These are phyloP conservation scores for Esox lucius DNA, from an alignment of 2,797 vertebrate species.

Conservation along the genomic window DNA sequence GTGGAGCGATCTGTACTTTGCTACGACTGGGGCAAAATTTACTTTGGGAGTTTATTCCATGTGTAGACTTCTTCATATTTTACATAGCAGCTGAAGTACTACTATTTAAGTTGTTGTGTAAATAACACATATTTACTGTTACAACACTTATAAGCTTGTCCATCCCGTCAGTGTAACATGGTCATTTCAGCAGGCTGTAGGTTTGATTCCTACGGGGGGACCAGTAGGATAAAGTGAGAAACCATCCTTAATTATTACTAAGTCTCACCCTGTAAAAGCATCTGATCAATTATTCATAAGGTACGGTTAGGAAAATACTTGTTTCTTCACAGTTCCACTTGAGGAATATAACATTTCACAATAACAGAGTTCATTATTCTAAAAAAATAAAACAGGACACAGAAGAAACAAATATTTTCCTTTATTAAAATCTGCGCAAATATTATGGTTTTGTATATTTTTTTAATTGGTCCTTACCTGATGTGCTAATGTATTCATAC, in stretches of 20 bases:
- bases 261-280: no score
- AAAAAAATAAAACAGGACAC: slow-evolving; percentile 75
- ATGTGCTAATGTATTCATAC: slow-evolving; percentile 14
- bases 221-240: no score
- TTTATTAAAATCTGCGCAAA: slow-evolving; percentile 85
- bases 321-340: slow-evolving; percentile 66
- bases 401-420: slow-evolving; percentile 93
- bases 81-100: background rate
- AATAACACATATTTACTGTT: no score
- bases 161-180: no score
- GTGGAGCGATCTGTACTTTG: slow-evolving; percentile 36
- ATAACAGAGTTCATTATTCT: slow-evolving; percentile 34
- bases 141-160: background rate
- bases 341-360: slow-evolving; percentile 20
- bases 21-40: slow-evolving; percentile 35
- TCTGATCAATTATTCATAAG: background rate
- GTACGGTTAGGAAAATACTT: slow-evolving; percentile 74
- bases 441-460: slow-evolving; percentile 18
- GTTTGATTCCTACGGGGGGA: no score
- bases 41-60: slow-evolving; percentile 16
- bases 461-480: background rate
- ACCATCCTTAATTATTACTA: no score
- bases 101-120: background rate
- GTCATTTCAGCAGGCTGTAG: no score
- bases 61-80: background rate